Evolutionary conservation across 1,140 invertebrate species (phyloP), one percentile per base, ranked within the genome.

Genomic region (Drosophila sturtevanti): DNA sequence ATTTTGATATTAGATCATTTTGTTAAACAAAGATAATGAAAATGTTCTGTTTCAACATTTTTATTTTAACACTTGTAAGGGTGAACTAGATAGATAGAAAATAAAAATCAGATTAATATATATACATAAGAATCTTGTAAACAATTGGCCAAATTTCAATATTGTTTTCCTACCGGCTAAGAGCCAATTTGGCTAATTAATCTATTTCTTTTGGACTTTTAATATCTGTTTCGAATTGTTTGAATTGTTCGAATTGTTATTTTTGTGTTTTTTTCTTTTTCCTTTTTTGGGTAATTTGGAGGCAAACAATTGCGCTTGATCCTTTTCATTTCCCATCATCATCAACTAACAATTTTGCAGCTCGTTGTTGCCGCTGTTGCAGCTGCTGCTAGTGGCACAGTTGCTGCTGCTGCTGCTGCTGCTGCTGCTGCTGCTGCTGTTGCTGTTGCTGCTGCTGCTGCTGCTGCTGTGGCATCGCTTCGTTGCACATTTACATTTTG

Each of bases 401-500:
- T n/a, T 38, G 37, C 10, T 11, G 37, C 12, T 38, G 37, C 12
- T 72, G 66, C 63, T 51, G 68, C 60, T 52, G 38, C 35, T 52
- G 22, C 18, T 35, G 38, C 18, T 37, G 35, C 35, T 37, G 35
- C 12, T 12, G 35, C 14, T 2, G 27, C 27, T 31, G 2, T 35
- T 7, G 34, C n/a, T 38, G 37, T 4, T 11, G 37, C 12, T 38
- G 37, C 12, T 38, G 37, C 18, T 48, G 11, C 12, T 37, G 16
- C 52, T 67, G n/a, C 18, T 48, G 55, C 52, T 51, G 24, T 27
- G 35, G 44, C 27, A 37, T 56, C 34, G 55, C 52, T 52, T 77
- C 72, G 77, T 44, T 71, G 78, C 79, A 77, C 81, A 86, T 87
- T 86, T 87, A 81, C 79, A 81, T 87, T 85, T 87, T 79, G 79